Base-by-base conservation (phyloP, 2,113 vertebrate species). In the Nannobrachium achirus region DNA sequence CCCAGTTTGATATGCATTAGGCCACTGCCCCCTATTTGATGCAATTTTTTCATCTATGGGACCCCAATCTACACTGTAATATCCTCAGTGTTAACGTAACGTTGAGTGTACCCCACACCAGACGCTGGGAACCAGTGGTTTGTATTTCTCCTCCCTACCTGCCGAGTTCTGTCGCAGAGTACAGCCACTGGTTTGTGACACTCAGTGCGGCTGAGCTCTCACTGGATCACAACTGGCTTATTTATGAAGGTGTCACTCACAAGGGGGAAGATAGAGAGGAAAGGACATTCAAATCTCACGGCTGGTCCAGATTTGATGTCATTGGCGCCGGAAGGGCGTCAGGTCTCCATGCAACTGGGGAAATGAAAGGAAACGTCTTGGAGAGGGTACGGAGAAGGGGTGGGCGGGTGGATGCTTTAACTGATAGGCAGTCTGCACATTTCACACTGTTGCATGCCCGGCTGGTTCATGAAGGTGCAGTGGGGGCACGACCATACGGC, bases 401-500 rank as follows among this genome's bases (percentile, higher is more conserved):
- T 3, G 20, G 19, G 41, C 18, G 53, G 39, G 19, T 19, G 20
- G 18, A 48, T 68, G 63, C 20, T 65, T 50, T 93, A 99, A 93
- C 94, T 93, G 62, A 94, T 93, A 57, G 98, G 98, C 78, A 99
- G 94, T 90, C 95, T 96, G 92, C 98, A 99, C 95, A 99, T 99
- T 85, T 99, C 98, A 66, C 98, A 99, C 90, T 95, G 96, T 89
- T 97, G 95, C 0, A 94, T 99, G 91, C 97, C 97, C 0, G 96
- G 96, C 88, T 96, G 97, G 93, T 98, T 99, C 97, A 98, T 95
- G 89, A 97, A 99, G 92, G 98, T 99, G 93, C 98, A 99, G 91
- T 99, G 98, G 77, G 94, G 94, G 69, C 98, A 99, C 66, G 95
- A 95, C 97, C 98, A 99, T 94, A 98, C 93, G 85, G 96, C 89